Conservation (phyloP, 2,888 invertebrate species). For the Phaedon cochleariae region DNA sequence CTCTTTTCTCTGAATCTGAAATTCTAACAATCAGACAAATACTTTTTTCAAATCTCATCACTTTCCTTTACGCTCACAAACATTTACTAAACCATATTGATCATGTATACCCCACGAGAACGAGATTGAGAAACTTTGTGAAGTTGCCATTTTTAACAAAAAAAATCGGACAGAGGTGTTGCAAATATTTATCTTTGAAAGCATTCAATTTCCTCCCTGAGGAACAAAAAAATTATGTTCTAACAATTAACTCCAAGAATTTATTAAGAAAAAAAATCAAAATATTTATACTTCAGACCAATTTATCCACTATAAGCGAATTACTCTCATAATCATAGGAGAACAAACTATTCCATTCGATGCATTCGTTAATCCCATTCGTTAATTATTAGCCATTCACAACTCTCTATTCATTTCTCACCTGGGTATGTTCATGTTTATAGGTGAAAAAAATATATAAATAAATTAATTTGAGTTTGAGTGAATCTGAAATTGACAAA, state of each 20-base stretch:
- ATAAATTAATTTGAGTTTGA: too few relatives aligned
- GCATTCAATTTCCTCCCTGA: background rate
- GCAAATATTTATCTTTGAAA: background rate
- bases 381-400: background rate
- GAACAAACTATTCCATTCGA: background rate
- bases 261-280: conserved; percentile 1
- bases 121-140: background rate
- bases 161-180: background rate
- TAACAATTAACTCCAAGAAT: background rate
- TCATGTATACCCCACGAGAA: background rate
- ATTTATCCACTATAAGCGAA: background rate
- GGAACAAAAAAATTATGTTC: background rate
- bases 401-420: too few relatives aligned
- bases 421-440: too few relatives aligned
- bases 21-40: too few relatives aligned
- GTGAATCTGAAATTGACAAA: too few relatives aligned
- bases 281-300: background rate
- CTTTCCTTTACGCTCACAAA: too few relatives aligned
- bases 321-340: background rate
- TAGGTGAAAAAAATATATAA: too few relatives aligned
- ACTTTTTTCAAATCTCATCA: too few relatives aligned
- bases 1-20: background rate
- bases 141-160: background rate
- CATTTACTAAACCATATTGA: background rate
- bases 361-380: background rate